These are phyloP conservation scores for Agriopis marginaria DNA, from an alignment of 2,888 invertebrate species.

Conservation along the genomic window DNA sequence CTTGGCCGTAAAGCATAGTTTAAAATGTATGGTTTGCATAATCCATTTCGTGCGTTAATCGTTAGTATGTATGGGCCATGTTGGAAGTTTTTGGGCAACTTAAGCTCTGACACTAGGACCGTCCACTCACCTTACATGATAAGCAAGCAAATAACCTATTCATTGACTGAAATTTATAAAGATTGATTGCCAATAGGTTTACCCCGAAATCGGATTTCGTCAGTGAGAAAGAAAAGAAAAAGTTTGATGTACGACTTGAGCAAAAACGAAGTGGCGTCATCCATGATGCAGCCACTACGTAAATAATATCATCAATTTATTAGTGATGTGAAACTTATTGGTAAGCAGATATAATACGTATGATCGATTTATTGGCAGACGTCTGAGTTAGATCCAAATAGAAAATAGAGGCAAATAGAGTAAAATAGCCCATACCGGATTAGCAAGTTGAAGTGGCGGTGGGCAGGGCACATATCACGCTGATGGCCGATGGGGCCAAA, in stretches of 20 bases:
- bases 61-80: neutral
- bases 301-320: constrained; percentile 24
- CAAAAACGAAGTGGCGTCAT: constrained; percentile 21
- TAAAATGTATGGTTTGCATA: neutral
- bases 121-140: neutral
- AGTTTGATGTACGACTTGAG: constrained; percentile 3
- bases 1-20: neutral
- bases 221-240: constrained; percentile 4
- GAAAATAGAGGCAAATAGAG: neutral
- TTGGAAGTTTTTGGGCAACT: neutral
- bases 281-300: constrained; percentile 27
- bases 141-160: neutral
- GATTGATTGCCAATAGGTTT: constrained; percentile 1
- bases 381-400: constrained; percentile 23
- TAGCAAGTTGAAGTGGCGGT: no score
- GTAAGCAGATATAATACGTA: constrained; percentile 19
- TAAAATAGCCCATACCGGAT: no score
- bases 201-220: neutral
- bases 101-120: neutral
- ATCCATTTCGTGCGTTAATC: neutral
- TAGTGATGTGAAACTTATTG: constrained; percentile 11
- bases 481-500: no score
- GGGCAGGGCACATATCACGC: no score
- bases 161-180: neutral
- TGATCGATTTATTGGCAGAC: constrained; percentile 29